Evolutionary conservation across 2,888 invertebrate species (phyloP), one percentile per base, ranked within the genome.

Genomic region (Scaptomyza tumidula): DNA sequence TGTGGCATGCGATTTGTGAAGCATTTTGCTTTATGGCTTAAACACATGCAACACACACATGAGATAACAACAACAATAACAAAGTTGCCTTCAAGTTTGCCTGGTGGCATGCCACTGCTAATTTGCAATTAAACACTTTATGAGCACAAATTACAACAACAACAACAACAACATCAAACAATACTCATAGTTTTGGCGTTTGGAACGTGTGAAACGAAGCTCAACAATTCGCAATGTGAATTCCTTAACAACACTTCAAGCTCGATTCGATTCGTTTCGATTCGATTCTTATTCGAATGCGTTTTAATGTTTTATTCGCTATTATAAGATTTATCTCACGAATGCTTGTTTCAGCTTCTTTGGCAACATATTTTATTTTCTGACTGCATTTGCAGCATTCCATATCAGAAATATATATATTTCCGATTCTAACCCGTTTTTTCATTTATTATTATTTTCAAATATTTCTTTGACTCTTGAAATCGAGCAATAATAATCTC

Each of bases 51-150:
- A 86, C 72, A 41, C 16, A 16, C 39, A 50, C 7, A 24, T n/a
- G n/a, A 45, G 52, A 63, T 44, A 60, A 66, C 49, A 48, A 46
- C 41, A 68, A 53, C 19, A 68, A 53, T 39, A 39, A 65, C 65
- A 66, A 64, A 55, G 46, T 71, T 64, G 71, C 70, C 44, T 60
- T 64, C 55, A 37, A 44, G 53, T 62, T 59, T 59, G 52, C 50
- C 60, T 73, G 52, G 52, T 65, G 66, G 72, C 75, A 81, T 80
- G 69, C 78, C 63, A 71, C 54, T 76, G 78, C 86, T 87, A 86
- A 86, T 86, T 89, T 87, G 88, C 88, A 86, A 86, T 86, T 89
- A 86, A 89, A 86, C 86, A 86, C 86, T 86, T 86, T 87, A 89
- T 82, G 89, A 75, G 75, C 89, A 80, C 87, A 88, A 85, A 81